phyloP scores from a whole-genome alignment of 2,888 invertebrate genomes.

The Carcina quercana region DNA sequence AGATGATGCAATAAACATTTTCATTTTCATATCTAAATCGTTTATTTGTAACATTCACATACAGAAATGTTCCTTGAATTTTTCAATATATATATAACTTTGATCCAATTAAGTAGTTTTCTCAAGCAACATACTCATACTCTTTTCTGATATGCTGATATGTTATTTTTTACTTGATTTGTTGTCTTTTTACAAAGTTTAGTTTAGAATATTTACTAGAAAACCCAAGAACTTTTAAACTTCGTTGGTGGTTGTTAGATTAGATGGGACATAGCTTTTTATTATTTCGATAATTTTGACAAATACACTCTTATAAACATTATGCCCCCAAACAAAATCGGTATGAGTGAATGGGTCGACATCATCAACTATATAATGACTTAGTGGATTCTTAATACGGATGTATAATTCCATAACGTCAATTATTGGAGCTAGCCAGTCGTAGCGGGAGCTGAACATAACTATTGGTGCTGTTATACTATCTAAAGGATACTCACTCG shows the following conservation, averaged over 20 bases:
- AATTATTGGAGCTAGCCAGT: constrained; percentile 37
- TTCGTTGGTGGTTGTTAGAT: constrained; percentile 16
- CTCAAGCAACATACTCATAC: too few species aligned
- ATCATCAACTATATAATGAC: constrained; percentile 37
- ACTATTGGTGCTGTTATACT: constrained; percentile 38
- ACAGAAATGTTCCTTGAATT: too few species aligned
- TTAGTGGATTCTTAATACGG: constrained; percentile 37
- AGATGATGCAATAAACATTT: too few species aligned
- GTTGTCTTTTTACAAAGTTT: too few species aligned
- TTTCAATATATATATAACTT: too few species aligned
- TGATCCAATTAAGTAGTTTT: too few species aligned
- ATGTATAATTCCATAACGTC: constrained; percentile 41
- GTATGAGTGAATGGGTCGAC: constrained; percentile 41
- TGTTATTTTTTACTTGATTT: too few species aligned
- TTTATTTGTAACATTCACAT: too few species aligned
- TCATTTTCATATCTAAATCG: too few species aligned
- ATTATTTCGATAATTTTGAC: constrained; percentile 36
- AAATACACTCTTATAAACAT: constrained; percentile 33
- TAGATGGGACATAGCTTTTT: constrained; percentile 21
- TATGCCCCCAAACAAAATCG: constrained; percentile 44
- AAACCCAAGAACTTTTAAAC: too few species aligned
- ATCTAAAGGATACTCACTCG: constrained; percentile 28
- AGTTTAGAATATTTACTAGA: too few species aligned
- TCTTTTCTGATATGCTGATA: too few species aligned
- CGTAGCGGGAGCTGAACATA: constrained; percentile 42